Evolutionary conservation across 2,797 vertebrate species (phyloP).

Genomic region (Leptodactylus fallax): DNA sequence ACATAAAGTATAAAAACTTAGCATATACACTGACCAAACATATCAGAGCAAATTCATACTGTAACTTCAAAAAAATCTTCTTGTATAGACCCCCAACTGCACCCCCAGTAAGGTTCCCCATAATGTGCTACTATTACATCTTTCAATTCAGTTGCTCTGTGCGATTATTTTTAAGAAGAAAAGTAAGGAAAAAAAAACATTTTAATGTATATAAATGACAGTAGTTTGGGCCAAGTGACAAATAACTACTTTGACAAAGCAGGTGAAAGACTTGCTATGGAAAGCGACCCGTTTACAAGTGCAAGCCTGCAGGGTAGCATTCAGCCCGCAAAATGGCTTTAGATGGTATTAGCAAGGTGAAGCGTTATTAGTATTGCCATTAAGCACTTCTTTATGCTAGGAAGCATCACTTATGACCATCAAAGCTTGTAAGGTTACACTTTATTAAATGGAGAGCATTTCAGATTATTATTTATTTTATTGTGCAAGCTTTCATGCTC

Average conservation of each 20-base stretch:
- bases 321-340: not conserved
- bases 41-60: no score
- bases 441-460: no score
- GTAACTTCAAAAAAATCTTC: no score
- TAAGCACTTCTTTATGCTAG: not conserved
- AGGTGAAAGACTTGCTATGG: not conserved
- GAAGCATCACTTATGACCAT: not conserved
- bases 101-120: no score
- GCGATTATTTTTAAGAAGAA: not conserved
- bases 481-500: not conserved
- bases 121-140: not conserved
- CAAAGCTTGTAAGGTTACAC: not conserved
- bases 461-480: not conserved
- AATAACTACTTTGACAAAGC: not conserved
- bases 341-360: not conserved
- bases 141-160: not conserved
- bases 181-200: not conserved
- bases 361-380: not conserved
- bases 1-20: no score
- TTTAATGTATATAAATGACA: not conserved
- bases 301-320: not conserved
- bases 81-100: no score
- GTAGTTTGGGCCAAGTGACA: not conserved
- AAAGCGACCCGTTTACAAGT: not conserved
- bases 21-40: no score